Percentiles rank a stretch among this genome's conserved stretches.
phyloP scores from a whole-genome alignment of 2,888 invertebrate genomes.

The Rotaria magnacalcarata region DNA sequence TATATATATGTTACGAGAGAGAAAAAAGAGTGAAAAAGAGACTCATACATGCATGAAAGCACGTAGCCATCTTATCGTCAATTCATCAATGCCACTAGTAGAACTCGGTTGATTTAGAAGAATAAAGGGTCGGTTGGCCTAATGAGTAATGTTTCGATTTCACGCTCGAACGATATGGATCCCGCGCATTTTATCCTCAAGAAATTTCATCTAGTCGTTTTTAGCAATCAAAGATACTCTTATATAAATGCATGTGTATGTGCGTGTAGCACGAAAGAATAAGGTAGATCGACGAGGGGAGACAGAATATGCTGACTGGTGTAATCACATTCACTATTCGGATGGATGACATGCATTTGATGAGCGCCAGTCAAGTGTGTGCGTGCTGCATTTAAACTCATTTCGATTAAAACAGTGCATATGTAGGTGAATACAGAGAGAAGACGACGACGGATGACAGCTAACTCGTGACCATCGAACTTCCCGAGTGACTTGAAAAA shows the following conservation, averaged over 20 bases:
- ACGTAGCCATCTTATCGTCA: constrained; percentile 28
- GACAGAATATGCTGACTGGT: not conserved
- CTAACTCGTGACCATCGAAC: not conserved
- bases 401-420: not conserved
- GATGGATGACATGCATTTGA: constrained; percentile 14
- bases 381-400: not conserved
- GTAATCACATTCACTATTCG: not conserved
- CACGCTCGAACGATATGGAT: not conserved
- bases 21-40: not conserved
- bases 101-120: not conserved
- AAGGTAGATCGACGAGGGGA: not conserved
- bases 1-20: too few relatives aligned
- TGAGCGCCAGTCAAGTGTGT: constrained; percentile 7
- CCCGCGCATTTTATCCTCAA: not conserved
- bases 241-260: not conserved
- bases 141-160: constrained; percentile 8
- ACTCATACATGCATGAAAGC: constrained; percentile 23
- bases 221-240: not conserved
- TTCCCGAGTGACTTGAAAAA: not conserved
- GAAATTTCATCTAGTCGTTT: not conserved
- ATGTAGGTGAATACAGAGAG: not conserved
- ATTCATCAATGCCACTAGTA: constrained; percentile 25
- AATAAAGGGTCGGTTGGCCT: not conserved
- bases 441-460: not conserved
- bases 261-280: not conserved